Conservation (phyloP, 2,888 invertebrate species). For the Epirrhoe tristata region DNA sequence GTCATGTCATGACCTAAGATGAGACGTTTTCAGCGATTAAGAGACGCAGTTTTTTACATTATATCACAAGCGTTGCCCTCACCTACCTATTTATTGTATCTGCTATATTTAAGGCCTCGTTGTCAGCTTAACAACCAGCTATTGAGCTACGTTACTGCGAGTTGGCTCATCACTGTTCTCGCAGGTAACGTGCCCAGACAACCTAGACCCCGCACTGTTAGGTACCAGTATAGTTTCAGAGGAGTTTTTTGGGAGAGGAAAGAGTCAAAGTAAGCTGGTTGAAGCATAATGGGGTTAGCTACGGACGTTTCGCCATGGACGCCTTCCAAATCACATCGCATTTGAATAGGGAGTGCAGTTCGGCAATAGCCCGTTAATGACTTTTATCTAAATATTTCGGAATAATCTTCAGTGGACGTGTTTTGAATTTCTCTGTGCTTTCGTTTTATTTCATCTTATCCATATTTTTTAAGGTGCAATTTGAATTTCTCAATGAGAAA, state of each 20-base stretch:
- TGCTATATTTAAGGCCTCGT: constrained; percentile 62
- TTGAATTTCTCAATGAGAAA: constrained; percentile 3
- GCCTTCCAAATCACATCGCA: constrained; percentile 77
- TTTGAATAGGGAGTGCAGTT: constrained; percentile 75
- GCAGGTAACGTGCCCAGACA: constrained; percentile 65
- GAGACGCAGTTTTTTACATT: neutral
- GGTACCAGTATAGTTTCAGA: constrained; percentile 40
- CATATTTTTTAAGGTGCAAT: neutral
- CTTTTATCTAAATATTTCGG: constrained; percentile 64
- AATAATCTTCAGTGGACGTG: constrained; percentile 44
- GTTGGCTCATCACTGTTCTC: constrained; percentile 74
- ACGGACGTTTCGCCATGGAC: constrained; percentile 65
- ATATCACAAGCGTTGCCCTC: constrained; percentile 20
- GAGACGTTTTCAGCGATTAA: too few relatives aligned
- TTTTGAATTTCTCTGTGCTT: constrained; percentile 33
- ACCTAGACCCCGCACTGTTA: constrained; percentile 50
- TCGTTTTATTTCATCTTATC: neutral
- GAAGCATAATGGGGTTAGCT: constrained; percentile 60
- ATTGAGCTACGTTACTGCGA: constrained; percentile 72
- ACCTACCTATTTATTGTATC: constrained; percentile 58
- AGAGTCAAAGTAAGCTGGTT: constrained; percentile 58
- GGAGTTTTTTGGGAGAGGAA: constrained; percentile 45
- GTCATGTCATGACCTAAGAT: too few relatives aligned
- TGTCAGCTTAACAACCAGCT: constrained; percentile 72
- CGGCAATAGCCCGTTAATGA: constrained; percentile 67